Evolutionary conservation across 92 coral and sea anemone genomes (phyloP).

Genomic region (Epizoanthus stellaris): DNA sequence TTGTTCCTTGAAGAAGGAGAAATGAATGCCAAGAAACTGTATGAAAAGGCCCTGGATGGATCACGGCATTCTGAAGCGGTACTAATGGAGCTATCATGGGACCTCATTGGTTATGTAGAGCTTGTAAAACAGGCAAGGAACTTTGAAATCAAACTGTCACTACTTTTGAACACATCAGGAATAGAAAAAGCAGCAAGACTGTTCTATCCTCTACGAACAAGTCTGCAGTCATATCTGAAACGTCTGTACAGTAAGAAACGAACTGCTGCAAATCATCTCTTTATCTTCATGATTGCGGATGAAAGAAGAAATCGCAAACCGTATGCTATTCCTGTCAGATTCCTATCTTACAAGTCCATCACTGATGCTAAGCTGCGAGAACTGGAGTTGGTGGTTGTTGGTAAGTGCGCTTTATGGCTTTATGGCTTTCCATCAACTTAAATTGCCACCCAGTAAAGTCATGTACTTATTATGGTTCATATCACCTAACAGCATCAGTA

Average conservation of each 20-base stretch:
- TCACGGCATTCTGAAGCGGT: constrained; percentile 13
- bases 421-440: too few species aligned
- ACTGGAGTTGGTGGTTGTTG: constrained; percentile 55
- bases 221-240: constrained; percentile 10
- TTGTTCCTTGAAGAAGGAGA: constrained; percentile 9
- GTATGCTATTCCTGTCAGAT: constrained; percentile 70
- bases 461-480: too few species aligned
- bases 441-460: too few species aligned
- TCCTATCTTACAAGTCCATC: constrained; percentile 54
- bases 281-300: constrained; percentile 72
- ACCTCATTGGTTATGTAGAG: constrained; percentile 38
- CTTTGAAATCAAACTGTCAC: too few species aligned
- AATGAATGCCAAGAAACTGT: neutral
- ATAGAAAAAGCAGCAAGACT: too few species aligned
- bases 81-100: constrained; percentile 42
- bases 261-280: constrained; percentile 60
- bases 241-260: constrained; percentile 61
- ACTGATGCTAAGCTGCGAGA: constrained; percentile 58
- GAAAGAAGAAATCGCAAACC: constrained; percentile 64
- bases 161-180: too few species aligned
- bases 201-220: too few species aligned
- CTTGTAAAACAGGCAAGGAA: constrained; percentile 22
- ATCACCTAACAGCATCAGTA: too few species aligned
- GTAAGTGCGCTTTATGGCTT: constrained; percentile 41
- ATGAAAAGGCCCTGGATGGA: neutral